Conservation (phyloP, 2,888 invertebrate species). For the Baccha elongata region DNA sequence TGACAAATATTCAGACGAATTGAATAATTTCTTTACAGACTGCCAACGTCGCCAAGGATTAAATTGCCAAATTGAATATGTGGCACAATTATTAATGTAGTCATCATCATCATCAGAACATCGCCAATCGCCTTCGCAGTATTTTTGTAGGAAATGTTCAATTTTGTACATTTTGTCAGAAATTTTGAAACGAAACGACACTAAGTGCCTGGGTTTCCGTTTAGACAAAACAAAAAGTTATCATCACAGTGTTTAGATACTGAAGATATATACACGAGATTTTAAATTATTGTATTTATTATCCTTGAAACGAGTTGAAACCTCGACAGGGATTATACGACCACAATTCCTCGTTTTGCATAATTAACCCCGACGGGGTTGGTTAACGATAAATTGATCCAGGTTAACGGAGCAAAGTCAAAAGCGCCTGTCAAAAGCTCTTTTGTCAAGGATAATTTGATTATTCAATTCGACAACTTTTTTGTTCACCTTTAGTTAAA, state of each 20-base stretch:
- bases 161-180: constrained; percentile 74
- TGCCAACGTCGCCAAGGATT: constrained; percentile 70
- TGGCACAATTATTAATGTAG: too few relatives aligned
- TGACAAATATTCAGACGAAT: constrained; percentile 39
- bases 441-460: constrained; percentile 43
- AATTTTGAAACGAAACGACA: constrained; percentile 51
- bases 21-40: constrained; percentile 48
- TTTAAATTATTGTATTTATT: constrained; percentile 4
- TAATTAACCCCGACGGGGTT: constrained; percentile 42
- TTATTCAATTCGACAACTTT: constrained; percentile 28
- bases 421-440: constrained; percentile 38
- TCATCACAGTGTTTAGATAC: too few relatives aligned
- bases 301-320: background rate
- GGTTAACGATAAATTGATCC: constrained; percentile 1
- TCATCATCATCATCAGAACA: constrained; percentile 72
- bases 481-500: constrained; percentile 14
- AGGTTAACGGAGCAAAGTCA: constrained; percentile 16
- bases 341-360: constrained; percentile 21
- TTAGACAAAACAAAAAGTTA: too few relatives aligned
- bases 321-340: background rate
- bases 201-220: background rate
- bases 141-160: constrained; percentile 74
- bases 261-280: constrained; percentile 3
- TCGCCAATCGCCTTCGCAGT: constrained; percentile 70
- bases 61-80: constrained; percentile 77